phyloP scores from a whole-genome alignment of 2,888 invertebrate genomes.

The Tinea trinotella region DNA sequence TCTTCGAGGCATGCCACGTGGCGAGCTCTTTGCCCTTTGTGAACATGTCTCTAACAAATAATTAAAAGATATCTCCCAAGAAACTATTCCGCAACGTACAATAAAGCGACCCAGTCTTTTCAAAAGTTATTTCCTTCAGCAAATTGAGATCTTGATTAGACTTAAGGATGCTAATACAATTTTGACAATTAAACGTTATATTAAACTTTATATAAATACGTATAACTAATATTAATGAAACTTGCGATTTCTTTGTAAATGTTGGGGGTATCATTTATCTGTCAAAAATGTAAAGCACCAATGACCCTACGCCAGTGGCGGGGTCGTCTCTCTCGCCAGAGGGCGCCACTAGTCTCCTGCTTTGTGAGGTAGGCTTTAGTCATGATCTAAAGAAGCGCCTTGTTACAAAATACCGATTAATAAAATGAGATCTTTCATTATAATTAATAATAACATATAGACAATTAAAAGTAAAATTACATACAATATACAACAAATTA shows the following conservation, averaged over 20 bases:
- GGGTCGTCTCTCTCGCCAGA: neutral
- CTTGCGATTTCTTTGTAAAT: too few relatives aligned
- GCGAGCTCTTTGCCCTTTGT: too few relatives aligned
- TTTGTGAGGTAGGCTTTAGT: conserved; percentile 72
- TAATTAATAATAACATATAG: conserved; percentile 68
- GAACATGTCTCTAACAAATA: conserved; percentile 32
- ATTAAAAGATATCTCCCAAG: conserved; percentile 67
- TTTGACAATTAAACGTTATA: neutral
- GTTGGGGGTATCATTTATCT: neutral
- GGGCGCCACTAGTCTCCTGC: conserved; percentile 46
- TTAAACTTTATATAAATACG: neutral
- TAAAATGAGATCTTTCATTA: conserved; percentile 74
- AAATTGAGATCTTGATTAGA: conserved; percentile 72
- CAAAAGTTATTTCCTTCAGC: conserved; percentile 70
- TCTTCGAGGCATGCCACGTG: conserved; percentile 19
- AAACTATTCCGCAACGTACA: conserved; percentile 72
- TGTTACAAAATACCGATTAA: conserved; percentile 73
- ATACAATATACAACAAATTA: conserved; percentile 69
- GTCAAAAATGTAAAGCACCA: conserved; percentile 5
- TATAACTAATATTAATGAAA: neutral
- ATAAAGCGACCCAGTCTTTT: conserved; percentile 73
- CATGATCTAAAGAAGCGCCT: conserved; percentile 70
- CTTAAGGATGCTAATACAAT: conserved; percentile 33
- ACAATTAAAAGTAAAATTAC: conserved; percentile 63
- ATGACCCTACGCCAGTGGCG: neutral